Base-by-base conservation (phyloP, 2,113 vertebrate species). In the Stigmatopora nigra region DNA sequence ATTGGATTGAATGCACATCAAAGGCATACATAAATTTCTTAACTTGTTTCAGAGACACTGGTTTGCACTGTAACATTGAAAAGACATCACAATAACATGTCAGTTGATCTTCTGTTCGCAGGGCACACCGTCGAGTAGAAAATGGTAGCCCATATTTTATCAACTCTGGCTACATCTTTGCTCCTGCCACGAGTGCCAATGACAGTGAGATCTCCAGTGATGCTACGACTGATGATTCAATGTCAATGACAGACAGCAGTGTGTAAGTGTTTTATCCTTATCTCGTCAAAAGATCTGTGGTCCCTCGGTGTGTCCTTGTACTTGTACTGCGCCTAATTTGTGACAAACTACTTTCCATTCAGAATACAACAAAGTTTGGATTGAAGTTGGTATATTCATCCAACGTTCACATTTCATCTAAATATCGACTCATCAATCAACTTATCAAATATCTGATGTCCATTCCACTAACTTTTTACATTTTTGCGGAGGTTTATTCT, bases 171-270 rank as follows among this genome's bases (percentile, higher is more conserved):
- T 94, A 93, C 36, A 90, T 93, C n/a, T 93, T 97, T 8, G 96
- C 95, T 3, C 96, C 96, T 0, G 93, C 92, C 61, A 93, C 94
- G 79, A 99, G 96, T 14, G 94, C 95, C 31, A 96, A 98, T 0
- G 95, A 99, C 77, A 99, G 96, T 0, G 96, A 98, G 69, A 91
- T 96, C 64, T 98, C 95, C 76, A 98, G 96, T 0, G 96, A 99
- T 49, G 95, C 94, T 1, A 88, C 93, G 80, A 98, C 96, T 0
- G 96, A 98, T 0, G 96, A 98, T 73, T 96, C 95, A 81, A 90
- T 95, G 94, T 98, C 96, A 0, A 92, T 98, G 93, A 99, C 96
- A 0, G 95, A 98, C 89, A 97, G 95, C 64, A 99, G 96, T 0
- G 92, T 95, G 96, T 99, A 83, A 95, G 96, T 96, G 71, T 15